Percentiles rank a stretch among this genome's conserved stretches.
phyloP scores from a whole-genome alignment of 2,113 vertebrate genomes.

The Ceyx margarethae region DNA sequence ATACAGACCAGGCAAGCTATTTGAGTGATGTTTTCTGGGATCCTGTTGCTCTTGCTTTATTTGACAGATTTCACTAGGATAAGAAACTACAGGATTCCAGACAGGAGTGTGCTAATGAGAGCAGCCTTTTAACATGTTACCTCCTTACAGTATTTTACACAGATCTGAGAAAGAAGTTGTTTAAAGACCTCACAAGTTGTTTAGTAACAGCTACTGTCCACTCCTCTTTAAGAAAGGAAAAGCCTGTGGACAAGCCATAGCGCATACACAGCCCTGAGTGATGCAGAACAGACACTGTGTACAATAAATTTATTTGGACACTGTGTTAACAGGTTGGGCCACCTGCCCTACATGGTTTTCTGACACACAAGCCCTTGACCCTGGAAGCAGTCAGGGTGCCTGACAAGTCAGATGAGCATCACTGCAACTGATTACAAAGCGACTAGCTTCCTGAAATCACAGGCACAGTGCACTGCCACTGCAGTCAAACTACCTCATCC shows the following conservation, averaged over 20 bases:
- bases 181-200: not conserved
- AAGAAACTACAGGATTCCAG: not conserved
- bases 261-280: not conserved
- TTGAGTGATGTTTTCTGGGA: not conserved
- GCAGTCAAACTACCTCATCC: not conserved
- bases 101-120: not conserved
- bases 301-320: not conserved
- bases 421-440: not conserved
- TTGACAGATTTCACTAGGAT: not conserved
- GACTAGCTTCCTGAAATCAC: not conserved
- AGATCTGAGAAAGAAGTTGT: not conserved
- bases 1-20: not conserved
- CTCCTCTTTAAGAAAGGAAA: not conserved
- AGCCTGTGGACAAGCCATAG: not conserved
- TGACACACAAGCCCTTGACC: not conserved
- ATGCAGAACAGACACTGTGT: not conserved
- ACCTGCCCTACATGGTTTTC: not conserved
- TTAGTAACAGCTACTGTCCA: not conserved
- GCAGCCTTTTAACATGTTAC: not conserved
- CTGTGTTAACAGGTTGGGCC: not conserved
- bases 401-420: not conserved
- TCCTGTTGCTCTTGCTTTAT: not conserved
- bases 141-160: not conserved
- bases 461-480: not conserved
- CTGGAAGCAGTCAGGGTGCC: not conserved